These are phyloP conservation scores for Apodemus speciosus DNA, from an alignment of 2,113 vertebrate species.

Conservation along the genomic window DNA sequence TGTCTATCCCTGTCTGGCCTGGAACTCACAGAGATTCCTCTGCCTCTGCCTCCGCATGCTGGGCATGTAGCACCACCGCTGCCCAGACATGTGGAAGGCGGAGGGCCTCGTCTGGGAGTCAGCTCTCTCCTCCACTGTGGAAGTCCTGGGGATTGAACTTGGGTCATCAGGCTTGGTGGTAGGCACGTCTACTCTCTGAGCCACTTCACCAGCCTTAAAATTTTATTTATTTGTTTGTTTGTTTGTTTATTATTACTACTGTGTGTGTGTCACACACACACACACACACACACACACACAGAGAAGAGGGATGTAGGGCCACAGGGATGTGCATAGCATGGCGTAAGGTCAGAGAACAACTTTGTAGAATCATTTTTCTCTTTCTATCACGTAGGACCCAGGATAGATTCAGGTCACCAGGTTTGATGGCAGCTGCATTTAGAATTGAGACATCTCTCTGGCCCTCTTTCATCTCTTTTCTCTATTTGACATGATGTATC, in stretches of 20 bases:
- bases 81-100: neutral
- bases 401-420: neutral
- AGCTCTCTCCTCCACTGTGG: neutral
- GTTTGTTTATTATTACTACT: no score
- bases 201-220: neutral
- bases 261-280: no score
- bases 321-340: neutral
- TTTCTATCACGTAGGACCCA: neutral
- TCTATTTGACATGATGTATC: neutral
- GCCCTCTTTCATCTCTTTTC: neutral
- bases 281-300: no score
- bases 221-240: neutral
- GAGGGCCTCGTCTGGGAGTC: neutral
- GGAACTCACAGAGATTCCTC: neutral
- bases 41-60: neutral
- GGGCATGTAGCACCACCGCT: neutral
- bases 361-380: neutral
- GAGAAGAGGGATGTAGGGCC: no score
- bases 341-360: neutral
- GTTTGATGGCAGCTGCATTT: neutral
- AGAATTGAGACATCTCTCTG: neutral
- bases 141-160: neutral
- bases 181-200: neutral
- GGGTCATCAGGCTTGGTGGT: neutral
- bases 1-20: neutral